These are phyloP conservation scores for Agonopterix alstromeriana DNA, from an alignment of 2,888 invertebrate genomes.

Conservation along the genomic window DNA sequence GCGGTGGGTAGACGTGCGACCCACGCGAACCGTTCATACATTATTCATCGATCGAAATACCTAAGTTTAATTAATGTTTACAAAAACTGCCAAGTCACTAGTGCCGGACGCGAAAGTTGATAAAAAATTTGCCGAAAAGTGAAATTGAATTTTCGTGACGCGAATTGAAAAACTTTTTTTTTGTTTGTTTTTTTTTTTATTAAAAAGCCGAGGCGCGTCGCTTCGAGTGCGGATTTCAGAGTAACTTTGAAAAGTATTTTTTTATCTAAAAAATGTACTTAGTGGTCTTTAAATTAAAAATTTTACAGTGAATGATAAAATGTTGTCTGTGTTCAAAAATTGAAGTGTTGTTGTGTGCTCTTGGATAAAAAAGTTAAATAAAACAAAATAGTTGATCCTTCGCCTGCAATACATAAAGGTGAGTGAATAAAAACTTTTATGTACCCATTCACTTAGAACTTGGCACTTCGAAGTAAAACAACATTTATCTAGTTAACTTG, in stretches of 20 bases:
- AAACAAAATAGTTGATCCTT: too few species aligned
- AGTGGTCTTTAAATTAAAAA: neutral
- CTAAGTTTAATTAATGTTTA: constrained; percentile 6
- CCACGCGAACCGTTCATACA: constrained; percentile 4
- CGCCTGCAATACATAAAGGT: neutral
- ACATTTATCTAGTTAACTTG: constrained; percentile 7
- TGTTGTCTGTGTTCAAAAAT: too few species aligned
- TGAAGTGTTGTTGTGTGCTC: too few species aligned
- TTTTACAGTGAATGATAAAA: too few species aligned
- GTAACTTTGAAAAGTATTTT: neutral
- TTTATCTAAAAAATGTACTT: neutral
- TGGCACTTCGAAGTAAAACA: constrained; percentile 1
- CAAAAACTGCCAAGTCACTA: constrained; percentile 6
- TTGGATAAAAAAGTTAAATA: too few species aligned
- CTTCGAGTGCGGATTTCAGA: neutral
- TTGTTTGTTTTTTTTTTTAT: constrained; percentile 1
- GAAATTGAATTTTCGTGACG: neutral
- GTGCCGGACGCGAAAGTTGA: constrained; percentile 2
- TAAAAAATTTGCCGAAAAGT: constrained; percentile 1
- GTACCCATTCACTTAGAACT: constrained; percentile 2
- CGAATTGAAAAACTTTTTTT: constrained; percentile 6
- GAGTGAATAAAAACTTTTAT: constrained; percentile 3
- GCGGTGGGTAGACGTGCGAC: constrained; percentile 6
- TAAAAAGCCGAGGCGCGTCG: neutral
- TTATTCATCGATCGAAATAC: constrained; percentile 10